Evolutionary conservation across 1,140 invertebrate genomes (phyloP), one percentile per base, ranked within the genome.

Genomic region (Luehdorfia chinensis): DNA sequence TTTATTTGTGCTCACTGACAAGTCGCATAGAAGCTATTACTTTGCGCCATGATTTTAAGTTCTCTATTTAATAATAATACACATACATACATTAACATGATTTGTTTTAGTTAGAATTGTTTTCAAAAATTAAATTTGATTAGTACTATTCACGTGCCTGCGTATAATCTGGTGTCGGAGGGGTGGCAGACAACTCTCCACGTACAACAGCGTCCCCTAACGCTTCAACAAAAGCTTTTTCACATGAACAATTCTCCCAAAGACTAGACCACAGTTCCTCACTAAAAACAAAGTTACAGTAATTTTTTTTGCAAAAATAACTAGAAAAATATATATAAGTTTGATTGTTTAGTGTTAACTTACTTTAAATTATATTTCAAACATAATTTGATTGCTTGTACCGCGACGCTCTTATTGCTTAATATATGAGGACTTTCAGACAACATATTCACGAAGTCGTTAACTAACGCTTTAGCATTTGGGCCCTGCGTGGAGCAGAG

Each of bases 181-280:
- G 62, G 1, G 49, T 48, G 1, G 48, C 46, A 0, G 65, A 52
- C 0, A 83, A 50, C 15, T 81, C 76, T 0, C 78, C 79, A 1
- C 78, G 71, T 2, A 78, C 79, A 5, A 60, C 66, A 0, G 83
- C 79, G 7, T 83, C 83, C 0, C 77, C 79, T 14, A 86, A 27
- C 2, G 83, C 79, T 46, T 86, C 83, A 3, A 86, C 79, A 32
- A 86, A 84, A 11, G 68, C 66, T 12, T 64, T 64, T 55, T 79
- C 71, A 16, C 39, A 33, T 1, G 67, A 73, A 52, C 79, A 76
- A 25, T 73, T 66, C 36, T 86, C 83, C 83, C 83, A 86, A 34
- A 84, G 49, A 18, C 43, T 56, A 34, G 55, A 52, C 75, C 79
- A 86, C 13, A 86, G 39, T 39, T 84, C 79, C 4, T 81, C 70